Evolutionary conservation across 2,888 invertebrate genomes (phyloP).

Genomic region (Sinodicranocentrus sp.): DNA sequence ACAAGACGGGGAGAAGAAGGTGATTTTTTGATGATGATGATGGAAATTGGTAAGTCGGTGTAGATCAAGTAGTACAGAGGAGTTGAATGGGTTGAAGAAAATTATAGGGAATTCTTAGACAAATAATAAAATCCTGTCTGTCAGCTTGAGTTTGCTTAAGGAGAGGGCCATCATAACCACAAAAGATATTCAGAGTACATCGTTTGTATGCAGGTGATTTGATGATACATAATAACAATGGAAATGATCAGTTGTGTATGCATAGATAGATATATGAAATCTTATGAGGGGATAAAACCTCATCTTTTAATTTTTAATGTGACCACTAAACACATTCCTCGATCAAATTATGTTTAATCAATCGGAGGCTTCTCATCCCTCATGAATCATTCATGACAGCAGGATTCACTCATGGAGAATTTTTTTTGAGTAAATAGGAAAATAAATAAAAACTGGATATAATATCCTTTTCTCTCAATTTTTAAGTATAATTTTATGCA

Average conservation of each 20-base stretch:
- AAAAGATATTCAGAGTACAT: constrained; percentile 9
- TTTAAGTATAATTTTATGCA: too few species aligned
- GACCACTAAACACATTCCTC: constrained; percentile 59
- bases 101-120: constrained; percentile 68
- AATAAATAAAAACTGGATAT: constrained; percentile 56
- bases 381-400: constrained; percentile 66
- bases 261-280: background rate
- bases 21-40: constrained; percentile 42
- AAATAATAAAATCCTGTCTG: constrained; percentile 69
- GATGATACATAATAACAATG: constrained; percentile 59
- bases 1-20: background rate
- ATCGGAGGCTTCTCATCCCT: background rate
- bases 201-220: constrained; percentile 63
- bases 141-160: constrained; percentile 68
- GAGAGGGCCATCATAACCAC: constrained; percentile 23
- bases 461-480: constrained; percentile 15
- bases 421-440: constrained; percentile 45
- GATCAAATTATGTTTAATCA: constrained; percentile 5
- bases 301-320: constrained; percentile 67
- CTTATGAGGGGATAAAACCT: constrained; percentile 20
- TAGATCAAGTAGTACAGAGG: background rate
- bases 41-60: background rate
- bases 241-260: constrained; percentile 30
- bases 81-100: constrained; percentile 48
- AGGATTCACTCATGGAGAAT: too few species aligned